Evolutionary conservation across 2,797 vertebrate species (phyloP).

Genomic region (Vipera ursinii): DNA sequence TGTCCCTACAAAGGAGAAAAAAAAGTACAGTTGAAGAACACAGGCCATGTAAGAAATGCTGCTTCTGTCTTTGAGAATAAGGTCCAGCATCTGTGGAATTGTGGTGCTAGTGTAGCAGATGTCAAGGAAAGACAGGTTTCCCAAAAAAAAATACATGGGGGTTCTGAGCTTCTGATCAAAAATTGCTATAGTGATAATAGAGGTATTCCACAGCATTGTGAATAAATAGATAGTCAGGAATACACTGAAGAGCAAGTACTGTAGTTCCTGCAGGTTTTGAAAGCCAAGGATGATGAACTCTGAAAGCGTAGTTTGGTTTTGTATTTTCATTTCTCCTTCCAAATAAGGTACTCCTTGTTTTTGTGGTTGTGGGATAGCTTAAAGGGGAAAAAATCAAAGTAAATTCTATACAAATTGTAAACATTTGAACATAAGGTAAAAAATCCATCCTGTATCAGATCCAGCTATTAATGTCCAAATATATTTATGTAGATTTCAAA

Average conservation of each 20-base stretch:
- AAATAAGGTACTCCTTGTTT: background rate
- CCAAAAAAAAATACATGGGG: constrained; percentile 66
- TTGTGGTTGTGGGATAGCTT: background rate
- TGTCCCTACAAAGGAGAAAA: constrained; percentile 56
- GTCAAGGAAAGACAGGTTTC: constrained; percentile 60
- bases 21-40: constrained; percentile 60
- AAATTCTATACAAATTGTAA: background rate
- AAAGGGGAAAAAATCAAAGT: background rate
- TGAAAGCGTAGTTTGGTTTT: constrained; percentile 7
- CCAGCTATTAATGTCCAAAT: background rate
- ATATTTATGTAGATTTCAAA: background rate
- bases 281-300: constrained; percentile 34
- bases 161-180: constrained; percentile 52
- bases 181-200: constrained; percentile 47
- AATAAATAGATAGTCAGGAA: constrained; percentile 56
- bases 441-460: background rate
- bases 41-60: constrained; percentile 58
- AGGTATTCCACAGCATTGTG: constrained; percentile 55
- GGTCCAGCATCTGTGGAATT: constrained; percentile 59
- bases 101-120: constrained; percentile 63
- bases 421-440: background rate
- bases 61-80: constrained; percentile 54
- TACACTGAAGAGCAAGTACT: constrained; percentile 35
- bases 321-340: background rate
- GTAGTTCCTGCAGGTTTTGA: background rate